These are phyloP conservation scores for Chesias legatella DNA, from an alignment of 2,888 invertebrate genomes.

Conservation along the genomic window DNA sequence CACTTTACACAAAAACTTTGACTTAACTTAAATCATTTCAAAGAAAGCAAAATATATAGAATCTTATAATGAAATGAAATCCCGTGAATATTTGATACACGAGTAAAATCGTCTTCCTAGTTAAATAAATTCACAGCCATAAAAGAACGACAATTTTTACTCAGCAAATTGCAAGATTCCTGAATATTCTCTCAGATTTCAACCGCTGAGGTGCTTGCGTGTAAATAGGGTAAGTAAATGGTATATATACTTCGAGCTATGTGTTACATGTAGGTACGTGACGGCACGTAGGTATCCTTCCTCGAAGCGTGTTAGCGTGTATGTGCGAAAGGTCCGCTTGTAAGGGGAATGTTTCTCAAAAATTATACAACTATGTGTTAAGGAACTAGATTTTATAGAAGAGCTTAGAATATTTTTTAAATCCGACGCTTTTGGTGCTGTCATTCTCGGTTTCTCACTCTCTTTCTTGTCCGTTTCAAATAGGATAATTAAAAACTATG, in stretches of 20 bases:
- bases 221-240: conserved; percentile 35
- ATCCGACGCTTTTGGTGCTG: too few relatives aligned
- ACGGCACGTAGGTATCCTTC: conserved; percentile 35
- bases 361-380: conserved; percentile 22
- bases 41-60: too few relatives aligned
- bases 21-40: too few relatives aligned
- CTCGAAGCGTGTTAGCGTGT: conserved; percentile 57
- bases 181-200: background rate
- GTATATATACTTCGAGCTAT: conserved; percentile 34
- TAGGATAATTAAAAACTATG: too few relatives aligned
- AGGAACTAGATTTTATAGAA: conserved; percentile 2
- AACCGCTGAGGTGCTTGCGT: conserved; percentile 2
- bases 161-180: too few relatives aligned
- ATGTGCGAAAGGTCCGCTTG: conserved; percentile 45
- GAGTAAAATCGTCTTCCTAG: too few relatives aligned
- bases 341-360: conserved; percentile 28
- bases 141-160: too few relatives aligned
- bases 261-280: conserved; percentile 33
- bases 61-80: conserved; percentile 14
- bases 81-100: too few relatives aligned
- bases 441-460: too few relatives aligned
- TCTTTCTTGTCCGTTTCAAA: too few relatives aligned
- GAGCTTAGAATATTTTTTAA: background rate
- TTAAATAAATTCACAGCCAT: too few relatives aligned
- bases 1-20: too few relatives aligned